These are phyloP conservation scores for Montipora capricornis DNA, from an alignment of 64 coral and sea anemone genomes.

Conservation along the genomic window DNA sequence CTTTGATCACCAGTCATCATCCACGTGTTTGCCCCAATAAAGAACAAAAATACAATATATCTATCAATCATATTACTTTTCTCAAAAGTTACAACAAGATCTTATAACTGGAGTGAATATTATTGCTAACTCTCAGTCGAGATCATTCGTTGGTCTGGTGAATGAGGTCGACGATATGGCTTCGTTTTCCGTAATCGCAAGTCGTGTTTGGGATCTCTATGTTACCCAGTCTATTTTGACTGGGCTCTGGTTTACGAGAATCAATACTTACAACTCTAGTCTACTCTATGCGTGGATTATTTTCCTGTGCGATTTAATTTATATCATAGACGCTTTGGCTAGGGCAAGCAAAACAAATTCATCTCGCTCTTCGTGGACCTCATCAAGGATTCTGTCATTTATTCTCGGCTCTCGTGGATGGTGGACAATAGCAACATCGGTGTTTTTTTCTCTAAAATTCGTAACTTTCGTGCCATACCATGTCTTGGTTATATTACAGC, in stretches of 20 bases:
- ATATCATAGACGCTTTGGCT: slow-evolving; percentile 60
- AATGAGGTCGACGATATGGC: not conserved
- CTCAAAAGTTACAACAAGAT: too few species aligned
- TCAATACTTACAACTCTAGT: slow-evolving; percentile 40
- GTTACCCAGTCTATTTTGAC: slow-evolving; percentile 48
- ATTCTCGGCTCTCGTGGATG: not conserved
- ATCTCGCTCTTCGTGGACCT: not conserved
- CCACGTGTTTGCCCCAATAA: not conserved
- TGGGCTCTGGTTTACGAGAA: slow-evolving; percentile 49
- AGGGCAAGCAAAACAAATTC: slow-evolving; percentile 39
- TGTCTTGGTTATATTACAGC: not conserved
- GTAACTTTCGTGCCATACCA: slow-evolving; percentile 23
- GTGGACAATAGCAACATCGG: not conserved
- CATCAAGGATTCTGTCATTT: not conserved
- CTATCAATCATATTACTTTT: not conserved
- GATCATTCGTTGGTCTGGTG: too few species aligned
- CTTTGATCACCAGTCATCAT: not conserved
- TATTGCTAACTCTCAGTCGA: not conserved
- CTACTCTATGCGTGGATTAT: slow-evolving; percentile 63
- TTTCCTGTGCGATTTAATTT: slow-evolving; percentile 68
- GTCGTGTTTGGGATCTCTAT: slow-evolving; percentile 46
- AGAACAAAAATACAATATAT: not conserved
- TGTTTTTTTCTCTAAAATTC: not conserved
- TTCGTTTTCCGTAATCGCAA: not conserved
- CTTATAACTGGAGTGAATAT: not conserved